Percentiles rank a stretch among this genome's conserved stretches.
phyloP scores from a whole-genome alignment of 2,888 invertebrate genomes.

The Lymantria monacha region DNA sequence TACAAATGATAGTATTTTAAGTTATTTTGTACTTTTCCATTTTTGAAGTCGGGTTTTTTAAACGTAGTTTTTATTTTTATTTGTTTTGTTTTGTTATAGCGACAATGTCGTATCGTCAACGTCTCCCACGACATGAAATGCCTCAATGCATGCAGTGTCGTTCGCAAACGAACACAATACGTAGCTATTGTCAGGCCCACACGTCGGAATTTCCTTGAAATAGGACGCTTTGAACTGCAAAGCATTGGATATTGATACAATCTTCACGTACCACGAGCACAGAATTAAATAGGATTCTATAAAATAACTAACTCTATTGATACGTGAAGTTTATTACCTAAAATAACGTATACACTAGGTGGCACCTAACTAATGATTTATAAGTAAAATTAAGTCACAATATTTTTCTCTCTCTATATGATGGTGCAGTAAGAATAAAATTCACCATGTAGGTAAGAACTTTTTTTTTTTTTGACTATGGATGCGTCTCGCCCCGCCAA shows the following conservation, averaged over 20 bases:
- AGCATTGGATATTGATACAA: conserved; percentile 17
- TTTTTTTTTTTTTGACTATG: too few species aligned
- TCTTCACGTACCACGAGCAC: neutral
- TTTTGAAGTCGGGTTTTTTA: too few species aligned
- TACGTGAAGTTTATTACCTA: neutral
- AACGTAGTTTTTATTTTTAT: too few species aligned
- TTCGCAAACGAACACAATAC: conserved; percentile 16
- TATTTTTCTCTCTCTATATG: too few species aligned
- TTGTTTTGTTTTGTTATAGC: too few species aligned
- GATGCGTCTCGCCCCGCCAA: too few species aligned
- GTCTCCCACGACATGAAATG: conserved; percentile 2
- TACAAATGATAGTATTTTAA: too few species aligned
- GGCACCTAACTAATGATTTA: neutral
- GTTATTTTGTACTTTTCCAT: too few species aligned
- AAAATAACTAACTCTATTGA: neutral
- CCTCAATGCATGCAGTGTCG: conserved; percentile 12
- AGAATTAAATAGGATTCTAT: neutral
- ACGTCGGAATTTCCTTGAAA: conserved; percentile 22
- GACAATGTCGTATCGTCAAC: conserved; percentile 1
- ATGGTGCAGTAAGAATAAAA: too few species aligned
- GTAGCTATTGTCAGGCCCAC: conserved; percentile 23
- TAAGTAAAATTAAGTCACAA: too few species aligned
- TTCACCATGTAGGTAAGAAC: too few species aligned
- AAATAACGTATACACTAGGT: too few species aligned
- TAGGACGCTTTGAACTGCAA: conserved; percentile 15